phyloP scores from a whole-genome alignment of 2,888 invertebrate genomes.

The Ariolimax columbianus region DNA sequence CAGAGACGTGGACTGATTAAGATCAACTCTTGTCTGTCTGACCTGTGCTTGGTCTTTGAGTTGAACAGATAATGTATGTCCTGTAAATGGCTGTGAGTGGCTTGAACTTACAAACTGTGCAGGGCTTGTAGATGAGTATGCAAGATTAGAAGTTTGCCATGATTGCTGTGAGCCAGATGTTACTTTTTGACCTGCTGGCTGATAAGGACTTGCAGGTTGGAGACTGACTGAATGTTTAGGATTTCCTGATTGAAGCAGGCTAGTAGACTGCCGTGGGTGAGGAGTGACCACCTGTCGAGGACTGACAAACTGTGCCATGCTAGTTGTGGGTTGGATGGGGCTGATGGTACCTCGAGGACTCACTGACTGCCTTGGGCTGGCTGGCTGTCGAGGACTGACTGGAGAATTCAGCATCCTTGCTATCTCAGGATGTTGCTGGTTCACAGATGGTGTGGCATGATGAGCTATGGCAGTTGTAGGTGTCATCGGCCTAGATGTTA shows the following conservation, averaged over 20 bases:
- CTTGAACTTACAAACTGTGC: conserved; percentile 6
- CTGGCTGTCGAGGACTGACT: conserved; percentile 41
- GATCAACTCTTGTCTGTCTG: background rate
- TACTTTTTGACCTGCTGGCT: background rate
- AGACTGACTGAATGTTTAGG: background rate
- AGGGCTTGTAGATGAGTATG: conserved; percentile 8
- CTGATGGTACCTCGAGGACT: conserved; percentile 32
- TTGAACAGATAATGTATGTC: background rate
- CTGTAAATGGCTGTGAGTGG: background rate
- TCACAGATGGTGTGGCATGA: conserved; percentile 10
- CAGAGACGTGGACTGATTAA: background rate
- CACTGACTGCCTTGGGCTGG: conserved; percentile 37
- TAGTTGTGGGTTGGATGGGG: background rate
- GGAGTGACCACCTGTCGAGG: conserved; percentile 17
- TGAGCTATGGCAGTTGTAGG: background rate
- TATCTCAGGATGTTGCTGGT: conserved; percentile 48
- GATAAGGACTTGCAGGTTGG: background rate
- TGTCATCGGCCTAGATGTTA: background rate
- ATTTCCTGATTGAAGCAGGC: background rate
- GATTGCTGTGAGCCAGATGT: conserved; percentile 15
- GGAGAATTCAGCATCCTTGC: conserved; percentile 44
- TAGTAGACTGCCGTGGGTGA: conserved; percentile 23
- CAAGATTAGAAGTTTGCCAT: background rate
- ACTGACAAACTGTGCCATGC: conserved; percentile 20
- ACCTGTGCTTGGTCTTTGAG: background rate